Conservation (phyloP, 2,113 vertebrate genomes). For the Hyla sarda region DNA sequence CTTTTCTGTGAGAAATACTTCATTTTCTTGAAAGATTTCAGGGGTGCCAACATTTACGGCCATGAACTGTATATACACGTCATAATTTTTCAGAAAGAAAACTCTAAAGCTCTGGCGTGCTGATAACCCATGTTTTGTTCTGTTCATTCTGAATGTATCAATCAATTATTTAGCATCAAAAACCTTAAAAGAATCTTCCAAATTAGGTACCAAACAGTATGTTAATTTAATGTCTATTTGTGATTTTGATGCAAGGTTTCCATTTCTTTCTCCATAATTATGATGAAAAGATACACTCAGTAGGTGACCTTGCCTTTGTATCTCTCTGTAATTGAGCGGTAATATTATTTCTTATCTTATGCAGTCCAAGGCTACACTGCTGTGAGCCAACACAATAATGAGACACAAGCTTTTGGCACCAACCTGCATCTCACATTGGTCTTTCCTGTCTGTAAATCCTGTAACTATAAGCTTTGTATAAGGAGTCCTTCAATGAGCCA, state of each 20-base stretch:
- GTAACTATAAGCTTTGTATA: neutral
- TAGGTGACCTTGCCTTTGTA: constrained; percentile 39
- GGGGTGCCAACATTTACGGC: too few species aligned
- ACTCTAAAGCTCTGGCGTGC: neutral
- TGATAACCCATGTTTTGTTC: neutral
- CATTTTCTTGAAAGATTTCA: too few species aligned
- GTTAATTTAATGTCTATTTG: neutral
- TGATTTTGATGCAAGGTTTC: neutral
- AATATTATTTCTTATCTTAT: constrained; percentile 39
- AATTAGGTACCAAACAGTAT: neutral
- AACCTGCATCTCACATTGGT: neutral
- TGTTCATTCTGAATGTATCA: neutral
- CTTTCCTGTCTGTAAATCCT: constrained; percentile 32
- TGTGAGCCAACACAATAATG: constrained; percentile 36
- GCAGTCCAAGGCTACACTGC: constrained; percentile 26
- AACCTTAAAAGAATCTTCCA: neutral
- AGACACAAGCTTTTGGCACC: constrained; percentile 16
- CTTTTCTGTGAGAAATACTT: too few species aligned
- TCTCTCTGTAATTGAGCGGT: constrained; percentile 20
- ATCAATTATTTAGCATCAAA: neutral
- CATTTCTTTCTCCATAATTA: neutral
- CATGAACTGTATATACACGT: too few species aligned
- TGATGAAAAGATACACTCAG: constrained; percentile 34
- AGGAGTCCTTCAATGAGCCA: constrained; percentile 1
- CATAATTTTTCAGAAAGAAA: too few species aligned